These are phyloP conservation scores for Leptothorax acervorum DNA, from an alignment of 2,888 invertebrate genomes.

Conservation along the genomic window DNA sequence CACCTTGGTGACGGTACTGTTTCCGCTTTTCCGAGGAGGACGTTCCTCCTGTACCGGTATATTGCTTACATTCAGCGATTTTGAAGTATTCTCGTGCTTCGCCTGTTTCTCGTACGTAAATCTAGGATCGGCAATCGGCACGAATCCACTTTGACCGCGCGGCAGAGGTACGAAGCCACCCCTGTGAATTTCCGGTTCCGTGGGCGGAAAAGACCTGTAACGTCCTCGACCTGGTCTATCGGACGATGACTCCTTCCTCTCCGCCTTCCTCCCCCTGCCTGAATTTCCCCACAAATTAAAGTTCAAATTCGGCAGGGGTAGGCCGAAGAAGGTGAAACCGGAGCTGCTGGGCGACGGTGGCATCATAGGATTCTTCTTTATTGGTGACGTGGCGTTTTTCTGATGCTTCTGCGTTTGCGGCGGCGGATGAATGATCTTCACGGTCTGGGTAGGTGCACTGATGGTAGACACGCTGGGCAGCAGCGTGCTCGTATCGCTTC, in stretches of 20 bases:
- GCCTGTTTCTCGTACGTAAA: conserved; percentile 60
- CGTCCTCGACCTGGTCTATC: conserved; percentile 81
- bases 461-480: conserved; percentile 30
- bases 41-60: conserved; percentile 71
- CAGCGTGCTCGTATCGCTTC: conserved; percentile 44
- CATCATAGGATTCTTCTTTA: conserved; percentile 74
- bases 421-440: conserved; percentile 42
- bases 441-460: conserved; percentile 38
- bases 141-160: conserved; percentile 90
- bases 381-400: conserved; percentile 62
- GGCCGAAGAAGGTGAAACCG: conserved; percentile 94
- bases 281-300: conserved; percentile 88
- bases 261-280: conserved; percentile 83
- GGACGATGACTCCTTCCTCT: conserved; percentile 78
- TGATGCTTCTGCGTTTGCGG: conserved; percentile 6
- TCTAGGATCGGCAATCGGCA: conserved; percentile 88
- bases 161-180: conserved; percentile 93
- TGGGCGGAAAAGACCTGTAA: conserved; percentile 85
- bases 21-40: conserved; percentile 71
- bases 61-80: conserved; percentile 66
- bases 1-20: conserved; percentile 75
- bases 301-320: conserved; percentile 91
- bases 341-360: conserved; percentile 87
- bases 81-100: conserved; percentile 66
- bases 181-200: conserved; percentile 89